These are phyloP conservation scores for Epizoanthus ramosus DNA, from an alignment of 92 coral and sea anemone species.

Conservation along the genomic window DNA sequence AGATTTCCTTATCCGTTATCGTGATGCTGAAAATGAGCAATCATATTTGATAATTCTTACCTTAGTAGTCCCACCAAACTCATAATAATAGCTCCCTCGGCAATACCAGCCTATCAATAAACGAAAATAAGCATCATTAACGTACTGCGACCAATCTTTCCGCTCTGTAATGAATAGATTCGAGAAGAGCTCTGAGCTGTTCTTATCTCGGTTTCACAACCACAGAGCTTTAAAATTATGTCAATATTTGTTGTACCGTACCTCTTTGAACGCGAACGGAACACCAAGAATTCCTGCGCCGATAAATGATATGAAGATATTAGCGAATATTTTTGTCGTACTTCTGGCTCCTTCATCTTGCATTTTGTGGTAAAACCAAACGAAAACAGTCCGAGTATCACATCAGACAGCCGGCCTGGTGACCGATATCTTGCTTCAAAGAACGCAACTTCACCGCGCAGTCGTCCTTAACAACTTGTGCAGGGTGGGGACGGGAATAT, in stretches of 20 bases:
- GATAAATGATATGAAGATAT: conserved; percentile 94
- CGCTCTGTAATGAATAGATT: no score
- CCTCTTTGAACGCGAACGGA: conserved; percentile 98
- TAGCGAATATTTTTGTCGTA: conserved; percentile 92
- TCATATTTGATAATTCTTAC: conserved; percentile 49
- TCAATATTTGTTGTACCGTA: conserved; percentile 32
- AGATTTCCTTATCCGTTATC: not conserved
- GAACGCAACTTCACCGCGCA: not conserved
- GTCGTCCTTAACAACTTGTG: not conserved
- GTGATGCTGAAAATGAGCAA: conserved; percentile 15
- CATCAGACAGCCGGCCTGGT: not conserved
- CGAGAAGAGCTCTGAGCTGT: no score
- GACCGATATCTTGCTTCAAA: not conserved
- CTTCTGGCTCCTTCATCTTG: conserved; percentile 95
- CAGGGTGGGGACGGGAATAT: conserved; percentile 7
- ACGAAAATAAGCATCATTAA: not conserved
- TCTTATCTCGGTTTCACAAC: conserved; percentile 5
- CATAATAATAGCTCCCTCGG: conserved; percentile 91
- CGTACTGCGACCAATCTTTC: not conserved
- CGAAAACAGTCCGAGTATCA: not conserved
- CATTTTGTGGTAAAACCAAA: conserved; percentile 18
- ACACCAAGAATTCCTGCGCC: conserved; percentile 99
- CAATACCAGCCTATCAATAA: conserved; percentile 81
- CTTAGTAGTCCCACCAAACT: conserved; percentile 85
- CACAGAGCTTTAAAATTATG: not conserved